phyloP scores from a whole-genome alignment of 2,888 invertebrate genomes.

The Bugulina stolonifera region DNA sequence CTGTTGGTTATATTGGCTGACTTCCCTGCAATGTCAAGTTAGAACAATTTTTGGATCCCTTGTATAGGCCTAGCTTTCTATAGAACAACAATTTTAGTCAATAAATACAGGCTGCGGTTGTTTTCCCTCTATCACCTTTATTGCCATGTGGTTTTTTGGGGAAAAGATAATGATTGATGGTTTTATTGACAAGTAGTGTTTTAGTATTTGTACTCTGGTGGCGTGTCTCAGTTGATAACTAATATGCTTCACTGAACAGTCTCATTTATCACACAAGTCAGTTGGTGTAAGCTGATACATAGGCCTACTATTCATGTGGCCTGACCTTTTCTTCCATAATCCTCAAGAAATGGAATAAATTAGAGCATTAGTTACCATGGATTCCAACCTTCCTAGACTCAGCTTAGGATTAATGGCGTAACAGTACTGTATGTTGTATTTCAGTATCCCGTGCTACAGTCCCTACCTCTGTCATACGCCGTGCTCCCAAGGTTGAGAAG shows the following conservation, averaged over 20 bases:
- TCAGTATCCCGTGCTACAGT: background rate
- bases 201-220: background rate
- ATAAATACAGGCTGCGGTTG: background rate
- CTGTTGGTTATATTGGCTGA: too few species aligned
- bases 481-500: background rate
- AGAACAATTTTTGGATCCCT: too few species aligned
- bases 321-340: conserved; percentile 22
- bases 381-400: too few species aligned
- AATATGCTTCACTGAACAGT: background rate
- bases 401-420: background rate
- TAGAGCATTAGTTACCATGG: conserved; percentile 15
- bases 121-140: background rate
- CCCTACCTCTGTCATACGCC: background rate
- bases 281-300: background rate
- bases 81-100: too few species aligned
- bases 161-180: background rate
- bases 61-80: too few species aligned
- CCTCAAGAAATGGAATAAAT: background rate
- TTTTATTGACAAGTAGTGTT: too few species aligned
- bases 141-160: background rate
- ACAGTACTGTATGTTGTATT: too few species aligned
- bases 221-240: too few species aligned
- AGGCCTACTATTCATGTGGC: background rate
- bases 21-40: too few species aligned
- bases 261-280: background rate